Conservation (phyloP, 2,797 vertebrate genomes). For the Onychomys torridus region DNA sequence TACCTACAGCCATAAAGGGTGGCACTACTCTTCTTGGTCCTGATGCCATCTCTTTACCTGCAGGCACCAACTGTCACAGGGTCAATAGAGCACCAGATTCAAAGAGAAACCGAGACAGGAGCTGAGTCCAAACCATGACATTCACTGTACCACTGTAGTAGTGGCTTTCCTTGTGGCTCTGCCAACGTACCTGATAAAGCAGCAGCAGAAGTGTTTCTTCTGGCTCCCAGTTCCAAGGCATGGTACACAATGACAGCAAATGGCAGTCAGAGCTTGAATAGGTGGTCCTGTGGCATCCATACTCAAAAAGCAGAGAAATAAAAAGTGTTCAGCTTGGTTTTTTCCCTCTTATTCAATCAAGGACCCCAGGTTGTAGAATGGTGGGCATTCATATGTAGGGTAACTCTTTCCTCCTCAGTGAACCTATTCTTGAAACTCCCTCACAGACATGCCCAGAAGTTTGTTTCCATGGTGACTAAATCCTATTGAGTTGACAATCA, state of each 20-base stretch:
- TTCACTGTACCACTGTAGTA: background rate
- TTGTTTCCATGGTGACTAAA: constrained; percentile 7
- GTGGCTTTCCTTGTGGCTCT: background rate
- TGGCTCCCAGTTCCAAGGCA: background rate
- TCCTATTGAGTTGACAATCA: background rate
- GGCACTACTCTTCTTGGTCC: background rate
- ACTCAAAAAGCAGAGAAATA: background rate
- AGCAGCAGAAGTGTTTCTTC: background rate
- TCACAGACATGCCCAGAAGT: background rate
- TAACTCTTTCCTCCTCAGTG: background rate
- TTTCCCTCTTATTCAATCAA: background rate
- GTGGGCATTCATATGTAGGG: background rate
- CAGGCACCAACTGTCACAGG: background rate
- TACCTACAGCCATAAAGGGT: background rate
- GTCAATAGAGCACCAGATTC: background rate
- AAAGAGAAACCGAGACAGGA: background rate
- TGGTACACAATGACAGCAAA: background rate
- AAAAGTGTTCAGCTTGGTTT: background rate
- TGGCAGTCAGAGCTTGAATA: background rate
- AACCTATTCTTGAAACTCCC: background rate
- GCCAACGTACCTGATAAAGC: background rate
- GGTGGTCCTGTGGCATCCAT: background rate
- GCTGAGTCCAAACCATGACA: background rate
- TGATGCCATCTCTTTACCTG: background rate
- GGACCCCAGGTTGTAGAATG: background rate